Base-by-base conservation (phyloP, 2,888 invertebrate genomes). In the Amphipoea lucens region DNA sequence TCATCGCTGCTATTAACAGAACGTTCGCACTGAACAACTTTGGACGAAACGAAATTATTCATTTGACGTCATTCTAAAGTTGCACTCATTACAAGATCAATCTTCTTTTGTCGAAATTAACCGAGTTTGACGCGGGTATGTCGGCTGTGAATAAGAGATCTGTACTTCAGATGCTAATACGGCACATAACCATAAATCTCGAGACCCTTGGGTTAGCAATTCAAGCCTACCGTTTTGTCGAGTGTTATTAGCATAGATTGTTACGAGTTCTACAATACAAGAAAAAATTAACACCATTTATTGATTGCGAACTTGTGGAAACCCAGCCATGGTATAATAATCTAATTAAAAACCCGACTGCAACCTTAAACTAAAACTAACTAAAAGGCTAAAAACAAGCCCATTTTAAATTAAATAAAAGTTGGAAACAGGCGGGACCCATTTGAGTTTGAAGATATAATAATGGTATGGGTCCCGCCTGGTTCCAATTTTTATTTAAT, bases 21-120 rank as follows among this genome's bases (percentile, higher is more conserved):
- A 74, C 20, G 76, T 70, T 72, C 62, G 54, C 76, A 60, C 65
- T 79, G 74, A 82, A 85, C 84, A 82, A 82, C 76, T 79, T 66
- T 74, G n/a, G 48, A 84, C 29, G 29, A 57, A 75, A 81, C 69
- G 20, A 83, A 79, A 85, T 85, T 77, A 85, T 84, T 82, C 79
- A 79, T 57, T 84, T 85, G 85, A 79, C 83, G 85, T 85, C 85
- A 83, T 69, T 72, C 66, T 74, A 76, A 76, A 65, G 54, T 73
- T 85, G 76, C 71, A 69, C 79, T 82, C 74, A 76, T 76, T 76
- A n/a, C 23, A 79, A 76, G 73, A 78, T 76, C 76, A 74, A 71
- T 65, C 67, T 75, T 78, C 66, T 74, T 63, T 70, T 54, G n/a
- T 68, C 29, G 23, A 78, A 62, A 74, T 76, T 68, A 74, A 72